phyloP scores from a whole-genome alignment of 2,113 vertebrate species.

The Heterotis niloticus region DNA sequence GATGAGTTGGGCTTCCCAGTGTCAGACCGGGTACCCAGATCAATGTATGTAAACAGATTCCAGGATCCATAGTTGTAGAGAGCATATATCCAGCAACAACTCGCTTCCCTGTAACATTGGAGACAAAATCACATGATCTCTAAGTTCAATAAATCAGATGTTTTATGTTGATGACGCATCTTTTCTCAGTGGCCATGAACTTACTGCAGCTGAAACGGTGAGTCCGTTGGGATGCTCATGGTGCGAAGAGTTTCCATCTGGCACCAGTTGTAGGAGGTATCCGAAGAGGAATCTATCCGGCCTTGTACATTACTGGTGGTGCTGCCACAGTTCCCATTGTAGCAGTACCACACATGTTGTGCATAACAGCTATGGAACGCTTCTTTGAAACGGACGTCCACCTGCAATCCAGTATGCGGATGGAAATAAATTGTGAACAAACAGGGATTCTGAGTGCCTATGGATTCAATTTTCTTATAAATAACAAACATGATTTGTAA shows the following conservation, averaged over 20 bases:
- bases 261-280: constrained; percentile 38
- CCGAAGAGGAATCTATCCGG: constrained; percentile 34
- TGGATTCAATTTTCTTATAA: no score
- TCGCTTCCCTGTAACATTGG: constrained; percentile 3
- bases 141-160: not conserved
- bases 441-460: no score
- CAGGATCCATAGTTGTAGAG: not conserved
- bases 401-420: constrained; percentile 37
- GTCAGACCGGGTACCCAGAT: constrained; percentile 63
- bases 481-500: not conserved
- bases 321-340: constrained; percentile 27
- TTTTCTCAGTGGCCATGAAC: not conserved
- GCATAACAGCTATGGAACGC: constrained; percentile 21
- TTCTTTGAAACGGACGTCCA: constrained; percentile 40
- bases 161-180: not conserved
- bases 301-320: not conserved
- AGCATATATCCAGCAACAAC: constrained; percentile 32
- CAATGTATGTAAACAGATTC: constrained; percentile 44
- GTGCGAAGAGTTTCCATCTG: constrained; percentile 46
- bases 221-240: constrained; percentile 38
- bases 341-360: constrained; percentile 20
- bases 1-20: constrained; percentile 54
- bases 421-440: no score
- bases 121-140: not conserved
- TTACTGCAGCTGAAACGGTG: constrained; percentile 50